phyloP scores from a whole-genome alignment of 2,888 invertebrate genomes.

The Branchipolynoe longqiensis region DNA sequence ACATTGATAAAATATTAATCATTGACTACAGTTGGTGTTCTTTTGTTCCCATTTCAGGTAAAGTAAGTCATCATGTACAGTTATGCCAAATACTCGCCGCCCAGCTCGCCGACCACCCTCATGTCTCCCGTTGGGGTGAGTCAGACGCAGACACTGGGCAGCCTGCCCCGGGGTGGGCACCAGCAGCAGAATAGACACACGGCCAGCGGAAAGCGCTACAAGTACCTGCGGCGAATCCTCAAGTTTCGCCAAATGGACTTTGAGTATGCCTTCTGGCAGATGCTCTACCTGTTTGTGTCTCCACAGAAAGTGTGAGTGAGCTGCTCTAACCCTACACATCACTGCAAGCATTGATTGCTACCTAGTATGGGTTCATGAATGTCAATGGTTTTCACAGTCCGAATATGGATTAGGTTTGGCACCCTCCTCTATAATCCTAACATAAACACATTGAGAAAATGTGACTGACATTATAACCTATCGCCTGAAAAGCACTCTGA shows the following conservation, averaged over 20 bases:
- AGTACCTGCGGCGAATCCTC: constrained; percentile 83
- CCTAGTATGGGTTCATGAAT: no score
- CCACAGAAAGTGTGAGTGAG: constrained; percentile 93
- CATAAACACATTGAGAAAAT: no score
- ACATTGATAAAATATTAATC: background rate
- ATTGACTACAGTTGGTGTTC: no score
- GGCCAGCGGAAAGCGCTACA: constrained; percentile 88
- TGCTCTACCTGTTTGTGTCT: constrained; percentile 95
- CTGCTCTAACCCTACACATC: no score
- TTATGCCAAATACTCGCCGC: constrained; percentile 70
- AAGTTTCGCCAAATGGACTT: constrained; percentile 99
- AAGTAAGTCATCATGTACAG: constrained; percentile 53
- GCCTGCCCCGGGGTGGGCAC: background rate
- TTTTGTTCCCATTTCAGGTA: background rate
- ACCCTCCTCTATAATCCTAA: no score
- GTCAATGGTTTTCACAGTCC: no score
- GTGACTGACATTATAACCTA: no score
- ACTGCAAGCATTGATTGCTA: no score
- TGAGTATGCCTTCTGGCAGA: constrained; percentile 99
- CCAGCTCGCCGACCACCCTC: constrained; percentile 70
- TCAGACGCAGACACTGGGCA: background rate
- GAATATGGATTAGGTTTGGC: no score
- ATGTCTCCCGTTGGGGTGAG: constrained; percentile 60
- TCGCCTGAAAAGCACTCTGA: no score
- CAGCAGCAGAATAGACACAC: constrained; percentile 81